Base-by-base conservation (phyloP, 2,888 invertebrate species). In the Ecdyonurus torrentis region DNA sequence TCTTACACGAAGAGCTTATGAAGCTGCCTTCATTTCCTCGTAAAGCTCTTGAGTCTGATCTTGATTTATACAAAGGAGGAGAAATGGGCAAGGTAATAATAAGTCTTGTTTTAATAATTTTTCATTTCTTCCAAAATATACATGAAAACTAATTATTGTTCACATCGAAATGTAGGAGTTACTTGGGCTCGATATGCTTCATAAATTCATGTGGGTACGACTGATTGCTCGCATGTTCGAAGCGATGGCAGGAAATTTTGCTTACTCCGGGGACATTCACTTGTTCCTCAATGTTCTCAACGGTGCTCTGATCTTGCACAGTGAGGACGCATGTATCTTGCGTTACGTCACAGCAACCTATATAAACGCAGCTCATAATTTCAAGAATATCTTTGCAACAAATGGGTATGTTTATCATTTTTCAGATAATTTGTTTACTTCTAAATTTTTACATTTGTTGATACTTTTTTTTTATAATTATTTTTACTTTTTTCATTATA, bases 151-250 rank as follows among this genome's bases (percentile, higher is more conserved):
- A n/a, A n/a, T 18, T 10, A 50, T 10, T 50, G 18, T 50, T 50
- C 18, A 50, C 50, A n/a, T 50, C 7, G 18, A 50, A n/a, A n/a
- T n/a, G 18, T 50, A 87, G 83, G 91, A 93, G 69, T 78, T 97
- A 50, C 81, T 92, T 60, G 93, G 96, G 1, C 76, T 99, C 67
- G 99, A 99, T 73, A 93, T 97, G 0, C 79, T 98, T 66, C 99
- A 99, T 75, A 99, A 99, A 75, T 95, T 96, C 71, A 94, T 95
- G 85, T 99, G 99, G 99, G 93, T 96, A 1, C 88, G 95, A 66
- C 77, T 98, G 50, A 94, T 97, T 70, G 90, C 93, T 1, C 84
- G 94, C 60, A 94, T 98, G 94, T 97, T 97, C 72, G 93, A 93
- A 76, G 94, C 94, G 0, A 97, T 97, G 95, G 93, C 94, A 1